phyloP scores from a whole-genome alignment of 2,113 vertebrate genomes.

The Pterocles orientalis region DNA sequence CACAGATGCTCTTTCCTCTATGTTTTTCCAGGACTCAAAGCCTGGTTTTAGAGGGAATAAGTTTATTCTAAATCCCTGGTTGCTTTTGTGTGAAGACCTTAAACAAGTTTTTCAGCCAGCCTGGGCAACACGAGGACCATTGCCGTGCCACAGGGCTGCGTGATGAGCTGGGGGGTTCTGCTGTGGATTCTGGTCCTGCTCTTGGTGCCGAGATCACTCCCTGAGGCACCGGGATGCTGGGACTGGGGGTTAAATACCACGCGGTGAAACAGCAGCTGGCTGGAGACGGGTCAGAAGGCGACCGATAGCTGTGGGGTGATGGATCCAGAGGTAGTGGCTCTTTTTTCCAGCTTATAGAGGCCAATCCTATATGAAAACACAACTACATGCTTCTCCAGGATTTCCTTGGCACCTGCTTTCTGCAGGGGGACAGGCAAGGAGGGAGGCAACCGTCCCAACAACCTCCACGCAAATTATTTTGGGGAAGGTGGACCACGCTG shows the following conservation, averaged over 20 bases:
- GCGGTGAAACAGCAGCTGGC: background rate
- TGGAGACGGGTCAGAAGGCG: background rate
- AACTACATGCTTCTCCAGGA: background rate
- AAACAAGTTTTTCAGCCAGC: background rate
- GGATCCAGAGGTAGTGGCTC: background rate
- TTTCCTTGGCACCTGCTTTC: background rate
- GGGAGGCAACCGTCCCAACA: background rate
- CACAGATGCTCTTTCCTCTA: background rate
- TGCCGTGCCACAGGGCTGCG: rapidly evolving
- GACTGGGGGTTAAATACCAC: background rate
- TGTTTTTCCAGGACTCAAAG: constrained; percentile 22
- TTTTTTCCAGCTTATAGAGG: background rate
- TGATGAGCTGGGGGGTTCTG: background rate
- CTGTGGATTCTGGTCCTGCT: background rate
- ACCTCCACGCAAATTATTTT: background rate
- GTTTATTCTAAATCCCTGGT: background rate
- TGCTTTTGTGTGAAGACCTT: background rate
- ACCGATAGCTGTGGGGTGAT: background rate
- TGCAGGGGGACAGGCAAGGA: background rate
- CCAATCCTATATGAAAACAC: background rate
- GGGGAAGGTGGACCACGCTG: background rate
- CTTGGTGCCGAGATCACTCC: background rate
- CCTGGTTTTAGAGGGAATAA: background rate
- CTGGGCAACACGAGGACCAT: background rate
- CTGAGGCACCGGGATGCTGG: background rate